Conservation (phyloP, 2,113 vertebrate genomes). For the Rallus limicola region DNA sequence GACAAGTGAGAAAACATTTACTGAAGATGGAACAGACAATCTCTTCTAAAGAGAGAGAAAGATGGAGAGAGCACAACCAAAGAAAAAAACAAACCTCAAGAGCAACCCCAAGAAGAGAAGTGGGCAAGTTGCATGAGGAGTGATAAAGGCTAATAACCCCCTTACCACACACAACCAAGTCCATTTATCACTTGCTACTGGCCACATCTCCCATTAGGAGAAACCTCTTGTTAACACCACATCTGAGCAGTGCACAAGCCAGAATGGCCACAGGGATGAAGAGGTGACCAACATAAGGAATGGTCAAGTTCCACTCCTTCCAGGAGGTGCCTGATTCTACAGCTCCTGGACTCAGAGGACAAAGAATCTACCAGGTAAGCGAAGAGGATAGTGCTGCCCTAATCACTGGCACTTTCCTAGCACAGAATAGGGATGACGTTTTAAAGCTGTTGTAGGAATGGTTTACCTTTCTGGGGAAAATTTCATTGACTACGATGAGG, state of each 20-base stretch:
- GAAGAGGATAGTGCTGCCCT: background rate
- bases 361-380: background rate
- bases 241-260: background rate
- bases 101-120: background rate
- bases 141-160: background rate
- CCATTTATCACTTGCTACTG: background rate
- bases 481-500: background rate
- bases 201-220: background rate
- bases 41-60: background rate
- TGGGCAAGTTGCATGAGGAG: background rate
- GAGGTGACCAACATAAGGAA: background rate
- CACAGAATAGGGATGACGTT: background rate
- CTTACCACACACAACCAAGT: background rate
- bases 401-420: background rate
- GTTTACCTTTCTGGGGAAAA: background rate
- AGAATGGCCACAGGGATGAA: background rate
- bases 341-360: background rate
- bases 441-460: fast-evolving
- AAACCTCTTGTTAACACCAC: background rate
- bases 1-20: slow-evolving; percentile 27
- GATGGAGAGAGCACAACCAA: background rate
- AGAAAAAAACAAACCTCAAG: background rate
- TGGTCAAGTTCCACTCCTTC: fast-evolving
- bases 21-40: background rate
- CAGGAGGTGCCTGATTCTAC: background rate